Conservation (phyloP, 2,113 vertebrate genomes). For the Pao palembangensis region DNA sequence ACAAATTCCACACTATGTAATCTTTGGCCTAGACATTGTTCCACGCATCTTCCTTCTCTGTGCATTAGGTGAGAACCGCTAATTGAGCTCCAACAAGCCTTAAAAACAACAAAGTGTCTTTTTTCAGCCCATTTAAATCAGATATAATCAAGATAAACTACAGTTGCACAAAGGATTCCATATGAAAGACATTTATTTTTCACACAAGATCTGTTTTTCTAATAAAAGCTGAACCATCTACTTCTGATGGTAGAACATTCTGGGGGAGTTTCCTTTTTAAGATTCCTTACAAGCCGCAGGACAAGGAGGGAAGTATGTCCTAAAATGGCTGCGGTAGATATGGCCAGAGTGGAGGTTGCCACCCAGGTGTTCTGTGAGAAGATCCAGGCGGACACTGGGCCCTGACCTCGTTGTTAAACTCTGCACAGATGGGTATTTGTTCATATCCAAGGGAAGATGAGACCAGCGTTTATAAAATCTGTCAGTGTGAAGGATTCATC, state of each 20-base stretch:
- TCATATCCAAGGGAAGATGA: conserved; percentile 26
- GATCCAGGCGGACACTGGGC: conserved; percentile 30
- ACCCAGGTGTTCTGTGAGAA: conserved; percentile 47
- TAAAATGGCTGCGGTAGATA: conserved; percentile 60
- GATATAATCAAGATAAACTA: not conserved
- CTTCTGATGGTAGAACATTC: not conserved
- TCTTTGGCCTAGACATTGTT: conserved; percentile 52
- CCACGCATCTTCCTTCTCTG: conserved; percentile 19
- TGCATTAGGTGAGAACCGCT: not conserved
- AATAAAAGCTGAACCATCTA: conserved; percentile 8
- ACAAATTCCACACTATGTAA: conserved; percentile 31
- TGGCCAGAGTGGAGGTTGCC: conserved; percentile 47
- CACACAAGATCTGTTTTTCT: not conserved
- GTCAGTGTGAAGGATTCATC: conserved; percentile 1
- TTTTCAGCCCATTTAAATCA: not conserved
- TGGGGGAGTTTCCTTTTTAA: conserved; percentile 31
- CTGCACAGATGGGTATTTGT: conserved; percentile 28
- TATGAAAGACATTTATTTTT: not conserved
- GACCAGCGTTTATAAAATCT: conserved; percentile 7
- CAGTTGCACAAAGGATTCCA: conserved; percentile 2
- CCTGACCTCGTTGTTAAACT: conserved; percentile 13
- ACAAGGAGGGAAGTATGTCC: conserved; percentile 47
- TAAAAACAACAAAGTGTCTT: conserved; percentile 9
- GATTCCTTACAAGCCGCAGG: conserved; percentile 42
- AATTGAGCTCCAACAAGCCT: conserved; percentile 1